These are phyloP conservation scores for Phyllotis vaccarum DNA, from an alignment of 2,797 vertebrate genomes.

Conservation along the genomic window DNA sequence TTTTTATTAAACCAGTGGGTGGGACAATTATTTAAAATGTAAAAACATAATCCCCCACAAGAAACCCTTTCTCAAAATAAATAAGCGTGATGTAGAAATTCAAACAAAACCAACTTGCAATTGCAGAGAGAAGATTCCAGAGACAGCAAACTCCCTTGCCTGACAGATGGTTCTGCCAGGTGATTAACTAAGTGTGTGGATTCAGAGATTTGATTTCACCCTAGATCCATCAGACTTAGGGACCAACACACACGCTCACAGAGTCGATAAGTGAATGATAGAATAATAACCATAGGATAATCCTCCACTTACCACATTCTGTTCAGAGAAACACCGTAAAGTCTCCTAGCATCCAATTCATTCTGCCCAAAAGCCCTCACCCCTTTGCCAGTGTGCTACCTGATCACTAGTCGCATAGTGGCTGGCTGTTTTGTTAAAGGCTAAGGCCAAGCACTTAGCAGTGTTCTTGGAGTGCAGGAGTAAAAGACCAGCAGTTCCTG, in stretches of 20 bases:
- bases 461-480: no score
- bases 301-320: neutral
- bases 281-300: neutral
- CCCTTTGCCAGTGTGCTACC: neutral
- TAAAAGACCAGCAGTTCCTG: neutral
- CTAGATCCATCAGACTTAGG: neutral
- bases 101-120: neutral
- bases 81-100: neutral
- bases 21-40: no score
- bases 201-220: neutral
- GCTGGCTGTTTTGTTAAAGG: neutral
- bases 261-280: neutral
- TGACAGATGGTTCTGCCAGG: neutral
- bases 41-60: no score
- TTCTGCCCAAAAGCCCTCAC: no score
- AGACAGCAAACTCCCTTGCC: neutral
- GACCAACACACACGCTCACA: neutral
- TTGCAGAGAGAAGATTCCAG: neutral
- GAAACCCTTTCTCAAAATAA: no score
- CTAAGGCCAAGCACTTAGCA: neutral
- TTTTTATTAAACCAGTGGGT: no score
- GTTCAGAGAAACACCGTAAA: neutral
- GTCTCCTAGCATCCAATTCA: neutral
- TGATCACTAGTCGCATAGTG: neutral
- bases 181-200: neutral